Conservation (phyloP, 2,113 vertebrate genomes). For the Nerophis ophidion region DNA sequence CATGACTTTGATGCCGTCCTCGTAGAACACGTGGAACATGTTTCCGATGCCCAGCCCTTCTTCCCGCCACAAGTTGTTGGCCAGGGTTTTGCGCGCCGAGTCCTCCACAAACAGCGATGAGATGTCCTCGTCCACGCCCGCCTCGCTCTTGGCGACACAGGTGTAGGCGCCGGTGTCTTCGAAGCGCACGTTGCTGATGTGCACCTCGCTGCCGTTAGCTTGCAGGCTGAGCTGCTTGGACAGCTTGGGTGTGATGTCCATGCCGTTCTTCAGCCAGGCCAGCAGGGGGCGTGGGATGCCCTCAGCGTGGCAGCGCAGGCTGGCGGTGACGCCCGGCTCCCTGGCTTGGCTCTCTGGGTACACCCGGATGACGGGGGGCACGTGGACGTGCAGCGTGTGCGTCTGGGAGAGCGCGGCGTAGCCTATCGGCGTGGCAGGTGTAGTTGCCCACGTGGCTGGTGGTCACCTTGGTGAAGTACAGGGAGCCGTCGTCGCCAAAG, state of each 20-base stretch:
- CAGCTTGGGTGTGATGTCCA: constrained; percentile 88
- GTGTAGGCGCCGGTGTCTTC: constrained; percentile 97
- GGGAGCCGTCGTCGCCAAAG: constrained; percentile 94
- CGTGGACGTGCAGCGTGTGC: constrained; percentile 88
- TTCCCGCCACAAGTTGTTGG: no score
- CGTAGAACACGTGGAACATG: constrained; percentile 99
- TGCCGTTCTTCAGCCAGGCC: constrained; percentile 94
- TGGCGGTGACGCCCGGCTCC: constrained; percentile 94
- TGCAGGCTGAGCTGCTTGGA: constrained; percentile 96
- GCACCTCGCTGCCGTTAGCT: constrained; percentile 96
- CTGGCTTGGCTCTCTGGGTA: constrained; percentile 93
- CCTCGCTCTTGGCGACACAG: constrained; percentile 92
- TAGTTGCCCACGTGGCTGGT: constrained; percentile 96
- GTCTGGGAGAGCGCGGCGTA: constrained; percentile 86
- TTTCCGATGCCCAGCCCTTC: constrained; percentile 97
- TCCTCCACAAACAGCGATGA: constrained; percentile 98
- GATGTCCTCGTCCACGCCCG: constrained; percentile 94
- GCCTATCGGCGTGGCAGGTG: constrained; percentile 87
- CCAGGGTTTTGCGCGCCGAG: constrained; percentile 90
- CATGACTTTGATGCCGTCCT: constrained; percentile 98
- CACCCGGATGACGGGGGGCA: constrained; percentile 90
- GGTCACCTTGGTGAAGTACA: constrained; percentile 95
- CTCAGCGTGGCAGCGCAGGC: constrained; percentile 90
- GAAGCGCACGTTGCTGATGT: constrained; percentile 97
- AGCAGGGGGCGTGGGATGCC: constrained; percentile 90